Conservation (phyloP, 2,797 vertebrate genomes). For the Macrochelys suwanniensis region DNA sequence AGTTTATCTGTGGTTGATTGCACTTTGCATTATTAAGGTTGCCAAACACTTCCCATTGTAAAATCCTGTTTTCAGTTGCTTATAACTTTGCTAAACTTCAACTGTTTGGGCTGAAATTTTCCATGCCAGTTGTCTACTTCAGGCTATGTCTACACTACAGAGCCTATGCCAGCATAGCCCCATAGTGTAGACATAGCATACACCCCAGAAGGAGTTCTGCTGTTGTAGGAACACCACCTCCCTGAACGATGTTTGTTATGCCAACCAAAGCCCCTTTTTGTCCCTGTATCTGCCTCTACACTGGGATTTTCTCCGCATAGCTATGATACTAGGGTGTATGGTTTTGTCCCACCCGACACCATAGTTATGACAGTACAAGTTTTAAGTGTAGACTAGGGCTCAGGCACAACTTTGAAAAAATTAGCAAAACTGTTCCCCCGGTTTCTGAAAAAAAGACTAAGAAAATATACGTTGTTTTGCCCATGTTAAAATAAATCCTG, state of each 20-base stretch:
- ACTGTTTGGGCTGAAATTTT: background rate
- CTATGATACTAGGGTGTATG: no score
- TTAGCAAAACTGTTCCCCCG: background rate
- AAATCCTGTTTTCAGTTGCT: background rate
- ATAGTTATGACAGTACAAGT: no score
- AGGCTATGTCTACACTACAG: no score
- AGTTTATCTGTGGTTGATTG: background rate
- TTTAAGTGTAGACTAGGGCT: background rate
- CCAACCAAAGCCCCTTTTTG: no score
- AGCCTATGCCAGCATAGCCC: no score
- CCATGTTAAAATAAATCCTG: background rate
- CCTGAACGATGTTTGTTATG: no score
- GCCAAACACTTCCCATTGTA: background rate
- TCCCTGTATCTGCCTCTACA: no score
- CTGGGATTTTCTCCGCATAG: no score
- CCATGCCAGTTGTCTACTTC: background rate
- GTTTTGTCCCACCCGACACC: no score
- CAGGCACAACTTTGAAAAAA: background rate
- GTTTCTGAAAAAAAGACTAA: background rate
- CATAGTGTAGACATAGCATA: no score
- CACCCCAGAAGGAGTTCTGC: no score
- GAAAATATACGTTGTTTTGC: background rate
- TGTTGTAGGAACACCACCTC: no score
- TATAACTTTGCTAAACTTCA: background rate
- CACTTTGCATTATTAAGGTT: background rate